phyloP scores from a whole-genome alignment of 2,113 vertebrate genomes.

The Labrus mixtus region DNA sequence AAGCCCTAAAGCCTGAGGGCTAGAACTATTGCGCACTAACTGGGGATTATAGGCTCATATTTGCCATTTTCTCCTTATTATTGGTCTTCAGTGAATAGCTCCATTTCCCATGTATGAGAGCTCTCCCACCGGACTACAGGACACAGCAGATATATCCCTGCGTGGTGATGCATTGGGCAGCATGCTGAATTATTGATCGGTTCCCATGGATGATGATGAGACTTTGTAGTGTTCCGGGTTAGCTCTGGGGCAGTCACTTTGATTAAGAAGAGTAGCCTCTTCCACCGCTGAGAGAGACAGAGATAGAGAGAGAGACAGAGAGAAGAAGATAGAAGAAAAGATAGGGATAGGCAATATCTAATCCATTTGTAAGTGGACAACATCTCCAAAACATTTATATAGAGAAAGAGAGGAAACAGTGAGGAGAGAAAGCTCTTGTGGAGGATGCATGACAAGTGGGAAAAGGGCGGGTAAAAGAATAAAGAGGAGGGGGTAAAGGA shows the following conservation, averaged over 20 bases:
- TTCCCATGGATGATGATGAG: slow-evolving; percentile 71
- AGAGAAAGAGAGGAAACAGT: neutral
- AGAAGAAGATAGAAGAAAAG: slow-evolving; percentile 9
- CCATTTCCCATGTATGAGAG: slow-evolving; percentile 65
- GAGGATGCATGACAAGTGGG: slow-evolving; percentile 1
- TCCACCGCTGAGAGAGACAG: slow-evolving; percentile 23
- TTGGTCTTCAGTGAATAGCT: slow-evolving; percentile 67
- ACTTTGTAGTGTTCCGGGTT: slow-evolving; percentile 68
- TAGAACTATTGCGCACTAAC: slow-evolving; percentile 70
- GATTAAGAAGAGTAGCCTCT: slow-evolving; percentile 67
- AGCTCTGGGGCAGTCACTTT: slow-evolving; percentile 67
- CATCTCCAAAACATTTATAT: slow-evolving; percentile 37
- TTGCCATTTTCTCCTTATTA: slow-evolving; percentile 76
- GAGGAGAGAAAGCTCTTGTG: neutral
- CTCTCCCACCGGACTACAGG: slow-evolving; percentile 37
- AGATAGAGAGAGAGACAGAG: slow-evolving; percentile 18
- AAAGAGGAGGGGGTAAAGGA: slow-evolving; percentile 28
- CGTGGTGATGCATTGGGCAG: slow-evolving; percentile 66
- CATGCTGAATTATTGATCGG: slow-evolving; percentile 80
- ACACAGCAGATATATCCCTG: slow-evolving; percentile 55
- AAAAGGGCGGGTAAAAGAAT: slow-evolving; percentile 41
- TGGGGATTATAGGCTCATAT: slow-evolving; percentile 77
- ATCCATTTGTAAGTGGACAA: slow-evolving; percentile 41
- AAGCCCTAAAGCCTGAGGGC: slow-evolving; percentile 62
- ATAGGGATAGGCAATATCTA: slow-evolving; percentile 11